phyloP scores from a whole-genome alignment of 1,140 invertebrate species.

The Macrocentrus cingulum region DNA sequence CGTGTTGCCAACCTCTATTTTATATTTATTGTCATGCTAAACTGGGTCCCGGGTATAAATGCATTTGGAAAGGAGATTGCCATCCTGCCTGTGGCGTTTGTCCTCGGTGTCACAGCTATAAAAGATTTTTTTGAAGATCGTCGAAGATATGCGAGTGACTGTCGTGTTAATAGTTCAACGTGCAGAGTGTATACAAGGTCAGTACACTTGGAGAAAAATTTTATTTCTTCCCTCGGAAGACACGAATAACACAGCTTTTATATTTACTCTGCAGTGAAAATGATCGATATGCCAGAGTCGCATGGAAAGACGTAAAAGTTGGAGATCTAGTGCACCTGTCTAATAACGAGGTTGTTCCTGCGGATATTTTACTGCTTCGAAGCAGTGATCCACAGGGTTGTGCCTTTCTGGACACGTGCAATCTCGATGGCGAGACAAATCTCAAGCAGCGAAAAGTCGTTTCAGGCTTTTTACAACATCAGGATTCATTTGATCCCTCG shows the following conservation, averaged over 20 bases:
- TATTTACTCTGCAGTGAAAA: constrained; percentile 66
- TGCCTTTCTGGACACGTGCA: constrained; percentile 97
- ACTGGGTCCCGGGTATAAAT: constrained; percentile 92
- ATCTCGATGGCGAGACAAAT: constrained; percentile 99
- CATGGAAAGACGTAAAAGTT: constrained; percentile 89
- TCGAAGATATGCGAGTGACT: constrained; percentile 84
- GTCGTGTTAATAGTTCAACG: constrained; percentile 89
- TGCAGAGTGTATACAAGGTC: constrained; percentile 89
- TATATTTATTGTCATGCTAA: constrained; percentile 92
- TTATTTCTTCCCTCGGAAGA: not conserved
- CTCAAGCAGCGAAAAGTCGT: constrained; percentile 92
- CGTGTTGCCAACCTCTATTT: constrained; percentile 98
- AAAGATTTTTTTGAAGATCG: constrained; percentile 98
- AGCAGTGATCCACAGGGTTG: constrained; percentile 91
- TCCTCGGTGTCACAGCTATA: constrained; percentile 92
- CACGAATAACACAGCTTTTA: not conserved
- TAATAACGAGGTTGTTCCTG: constrained; percentile 95
- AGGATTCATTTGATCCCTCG: constrained; percentile 73
- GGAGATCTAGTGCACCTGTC: constrained; percentile 95
- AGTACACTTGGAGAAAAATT: constrained; percentile 49
- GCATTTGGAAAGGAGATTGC: constrained; percentile 96
- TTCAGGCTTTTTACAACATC: constrained; percentile 66
- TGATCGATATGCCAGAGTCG: constrained; percentile 79
- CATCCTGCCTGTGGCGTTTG: constrained; percentile 92
- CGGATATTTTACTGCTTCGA: constrained; percentile 87